Conservation (phyloP, 2,888 invertebrate species). For the Philaethria dido region DNA sequence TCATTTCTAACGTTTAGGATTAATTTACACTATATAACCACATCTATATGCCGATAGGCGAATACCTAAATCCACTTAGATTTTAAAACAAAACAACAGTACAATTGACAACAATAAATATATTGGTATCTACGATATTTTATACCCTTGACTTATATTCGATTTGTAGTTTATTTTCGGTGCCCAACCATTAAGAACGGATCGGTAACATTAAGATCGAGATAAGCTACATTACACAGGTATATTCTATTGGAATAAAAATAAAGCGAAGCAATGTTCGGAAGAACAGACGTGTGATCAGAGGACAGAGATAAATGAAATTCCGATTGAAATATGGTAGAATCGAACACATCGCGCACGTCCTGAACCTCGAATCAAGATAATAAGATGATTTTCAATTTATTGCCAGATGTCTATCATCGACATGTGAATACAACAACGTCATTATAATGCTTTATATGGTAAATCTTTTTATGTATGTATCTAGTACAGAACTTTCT, state of each 20-base stretch:
- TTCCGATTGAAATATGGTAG: slow-evolving; percentile 54
- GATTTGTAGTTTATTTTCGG: slow-evolving; percentile 34
- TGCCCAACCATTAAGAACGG: slow-evolving; percentile 21
- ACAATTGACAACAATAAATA: slow-evolving; percentile 7
- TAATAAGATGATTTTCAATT: slow-evolving; percentile 47
- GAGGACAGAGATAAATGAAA: slow-evolving; percentile 62
- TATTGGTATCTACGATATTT: not conserved
- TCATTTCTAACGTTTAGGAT: no score
- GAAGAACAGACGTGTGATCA: slow-evolving; percentile 53
- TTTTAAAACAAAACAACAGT: slow-evolving; percentile 1
- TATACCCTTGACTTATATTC: slow-evolving; percentile 29
- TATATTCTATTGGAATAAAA: slow-evolving; percentile 36
- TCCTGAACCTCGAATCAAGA: slow-evolving; percentile 56
- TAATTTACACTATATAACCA: not conserved
- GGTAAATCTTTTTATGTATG: not conserved
- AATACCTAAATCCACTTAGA: not conserved
- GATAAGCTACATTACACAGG: slow-evolving; percentile 39
- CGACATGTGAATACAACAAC: slow-evolving; percentile 28
- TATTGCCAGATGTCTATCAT: slow-evolving; percentile 37
- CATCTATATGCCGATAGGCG: not conserved
- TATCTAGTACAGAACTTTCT: no score
- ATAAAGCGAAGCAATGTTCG: slow-evolving; percentile 43
- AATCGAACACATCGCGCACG: slow-evolving; percentile 29
- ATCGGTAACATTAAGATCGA: slow-evolving; percentile 36
- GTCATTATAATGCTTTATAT: slow-evolving; percentile 3